Base-by-base conservation (phyloP, 1,140 invertebrate species). In the Portunus trituberculatus region DNA sequence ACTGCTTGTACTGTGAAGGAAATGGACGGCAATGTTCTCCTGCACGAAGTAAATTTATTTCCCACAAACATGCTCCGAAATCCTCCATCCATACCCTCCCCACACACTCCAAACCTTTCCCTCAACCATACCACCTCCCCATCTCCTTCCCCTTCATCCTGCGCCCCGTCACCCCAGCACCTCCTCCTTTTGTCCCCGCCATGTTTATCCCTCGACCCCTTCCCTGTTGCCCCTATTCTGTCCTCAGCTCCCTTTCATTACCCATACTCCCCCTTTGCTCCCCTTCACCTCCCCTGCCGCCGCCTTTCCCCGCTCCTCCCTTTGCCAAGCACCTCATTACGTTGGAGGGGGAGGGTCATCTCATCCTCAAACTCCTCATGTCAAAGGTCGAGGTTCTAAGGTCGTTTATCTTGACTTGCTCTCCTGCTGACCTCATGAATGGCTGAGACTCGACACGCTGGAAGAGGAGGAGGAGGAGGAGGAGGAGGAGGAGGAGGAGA, bases 21-120 rank as follows among this genome's bases (percentile, higher is more conserved):
- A n/a, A 76, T n/a, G 20, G 20, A 76, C 67, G 16, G 67, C 67
- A 25, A 76, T 76, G n/a, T 76, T 76, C 67, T 76, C 20, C 1
- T 76, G 67, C 67, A 76, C 67, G 67, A 76, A 76, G 67, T 76
- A n/a, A n/a, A 76, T 76, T 76, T 76, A 76, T 76, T 76, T 76
- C 67, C 67, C 67, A 76, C 67, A 7, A 76, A 76, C n/a, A n/a
- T 25, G n/a, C 67, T 76, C 20, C n/a, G 12, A 76, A 76, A 76
- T n/a, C 20, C 67, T 2, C n/a, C 52, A 12, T 0, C 52, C 52
- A 59, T 59, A 10, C 10, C 12, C 1, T 10, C 67, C n/a, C 67
- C 25, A 7, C 6, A 7, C 48, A 7, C 48, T 52, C 48, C 48
- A 6, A 52, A 6, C n/a, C 67, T 20, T 20, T 25, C n/a, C 67